Conservation (phyloP, 23 tunicate genomes). For the Oikopleura dioica region DNA sequence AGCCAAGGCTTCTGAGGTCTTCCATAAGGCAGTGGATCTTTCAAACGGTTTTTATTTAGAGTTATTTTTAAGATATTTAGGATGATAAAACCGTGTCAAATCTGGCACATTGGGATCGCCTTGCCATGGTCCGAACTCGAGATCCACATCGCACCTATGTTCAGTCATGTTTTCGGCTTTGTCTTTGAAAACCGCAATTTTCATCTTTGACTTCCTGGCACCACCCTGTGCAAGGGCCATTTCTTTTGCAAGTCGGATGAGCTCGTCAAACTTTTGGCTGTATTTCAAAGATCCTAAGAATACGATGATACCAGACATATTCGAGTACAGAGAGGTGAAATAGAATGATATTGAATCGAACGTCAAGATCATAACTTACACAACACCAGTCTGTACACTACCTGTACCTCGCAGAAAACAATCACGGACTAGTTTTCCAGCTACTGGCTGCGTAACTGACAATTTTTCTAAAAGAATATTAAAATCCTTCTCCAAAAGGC, state of each 20-base stretch:
- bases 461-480: constrained; percentile 1
- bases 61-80: too few species aligned
- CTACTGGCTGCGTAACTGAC: neutral
- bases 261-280: neutral
- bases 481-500: neutral
- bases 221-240: neutral
- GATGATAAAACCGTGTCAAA: too few species aligned
- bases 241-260: neutral
- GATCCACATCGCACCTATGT: neutral
- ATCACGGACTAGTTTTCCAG: neutral
- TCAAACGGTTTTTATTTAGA: too few species aligned
- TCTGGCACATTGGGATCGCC: constrained; percentile 10
- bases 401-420: neutral
- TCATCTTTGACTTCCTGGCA: neutral
- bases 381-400: too few species aligned
- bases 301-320: too few species aligned
- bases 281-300: neutral
- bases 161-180: neutral
- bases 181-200: neutral
- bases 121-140: constrained; percentile 6
- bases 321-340: too few species aligned
- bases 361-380: too few species aligned
- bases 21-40: too few species aligned
- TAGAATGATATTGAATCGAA: too few species aligned
- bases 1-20: neutral